Percentiles rank a stretch among this genome's conserved stretches.
These are phyloP conservation scores for Mylabris phalerata DNA, from an alignment of 1,140 invertebrate genomes.

Conservation along the genomic window DNA sequence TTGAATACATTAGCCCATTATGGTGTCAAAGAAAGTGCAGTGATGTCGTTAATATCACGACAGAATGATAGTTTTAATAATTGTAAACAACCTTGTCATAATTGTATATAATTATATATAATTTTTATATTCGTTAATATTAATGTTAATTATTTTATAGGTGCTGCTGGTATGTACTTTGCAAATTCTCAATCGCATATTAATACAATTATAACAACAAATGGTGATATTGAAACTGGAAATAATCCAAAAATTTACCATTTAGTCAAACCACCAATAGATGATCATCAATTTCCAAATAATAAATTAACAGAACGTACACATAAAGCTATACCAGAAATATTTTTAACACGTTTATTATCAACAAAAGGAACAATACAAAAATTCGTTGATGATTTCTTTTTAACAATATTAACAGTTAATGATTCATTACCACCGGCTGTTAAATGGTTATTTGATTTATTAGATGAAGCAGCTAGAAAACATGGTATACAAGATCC, in stretches of 20 bases:
- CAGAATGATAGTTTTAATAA: conserved; percentile 78
- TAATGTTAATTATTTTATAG: conserved; percentile 18
- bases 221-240: conserved; percentile 68
- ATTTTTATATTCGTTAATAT: background rate
- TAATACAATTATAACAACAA: conserved; percentile 61
- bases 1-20: conserved; percentile 90
- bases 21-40: conserved; percentile 87
- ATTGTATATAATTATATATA: conserved; percentile 46
- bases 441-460: conserved; percentile 93
- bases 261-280: conserved; percentile 72
- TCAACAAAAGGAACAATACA: conserved; percentile 94
- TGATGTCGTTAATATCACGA: conserved; percentile 84
- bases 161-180: conserved; percentile 60
- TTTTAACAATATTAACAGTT: conserved; percentile 79
- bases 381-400: conserved; percentile 95
- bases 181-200: conserved; percentile 58
- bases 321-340: conserved; percentile 92
- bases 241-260: conserved; percentile 71
- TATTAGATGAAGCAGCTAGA: conserved; percentile 84
- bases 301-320: conserved; percentile 64
- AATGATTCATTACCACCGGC: conserved; percentile 86
- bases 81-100: conserved; percentile 75
- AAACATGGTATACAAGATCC: conserved; percentile 77
- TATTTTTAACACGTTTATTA: conserved; percentile 84
- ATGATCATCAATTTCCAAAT: conserved; percentile 58